Evolutionary conservation across 2,888 invertebrate genomes (phyloP).

Genomic region (Cataglyphis rosenhaueri): DNA sequence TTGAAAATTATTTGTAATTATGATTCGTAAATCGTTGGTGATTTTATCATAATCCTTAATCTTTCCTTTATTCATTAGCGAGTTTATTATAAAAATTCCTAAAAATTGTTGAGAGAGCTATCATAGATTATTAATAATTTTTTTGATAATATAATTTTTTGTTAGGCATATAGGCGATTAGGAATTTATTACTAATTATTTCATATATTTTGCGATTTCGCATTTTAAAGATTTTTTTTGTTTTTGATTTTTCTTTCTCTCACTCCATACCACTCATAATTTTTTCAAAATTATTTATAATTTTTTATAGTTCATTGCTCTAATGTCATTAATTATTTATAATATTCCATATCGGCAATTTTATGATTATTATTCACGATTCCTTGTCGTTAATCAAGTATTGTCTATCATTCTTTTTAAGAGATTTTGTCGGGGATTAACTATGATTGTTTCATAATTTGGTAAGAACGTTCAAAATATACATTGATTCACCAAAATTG

Average conservation of each 20-base stretch:
- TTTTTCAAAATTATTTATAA: not conserved
- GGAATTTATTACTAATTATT: not conserved
- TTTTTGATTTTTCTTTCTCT: not conserved
- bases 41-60: not conserved
- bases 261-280: not conserved
- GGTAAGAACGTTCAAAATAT: not conserved
- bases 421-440: not conserved
- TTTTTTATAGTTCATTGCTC: not conserved
- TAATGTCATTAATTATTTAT: not conserved
- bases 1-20: constrained; percentile 3
- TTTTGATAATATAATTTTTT: not conserved
- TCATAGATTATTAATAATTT: not conserved
- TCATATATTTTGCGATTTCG: not conserved
- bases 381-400: not conserved
- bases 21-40: not conserved
- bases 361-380: not conserved
- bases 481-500: not conserved
- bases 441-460: not conserved
- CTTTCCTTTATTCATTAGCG: not conserved
- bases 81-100: not conserved
- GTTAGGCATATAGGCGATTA: not conserved
- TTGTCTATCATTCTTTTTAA: constrained; percentile 12
- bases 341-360: not conserved
- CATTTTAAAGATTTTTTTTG: not conserved
- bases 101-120: not conserved